phyloP scores from a whole-genome alignment of 2,113 vertebrate species.

The Sigmodon hispidus region DNA sequence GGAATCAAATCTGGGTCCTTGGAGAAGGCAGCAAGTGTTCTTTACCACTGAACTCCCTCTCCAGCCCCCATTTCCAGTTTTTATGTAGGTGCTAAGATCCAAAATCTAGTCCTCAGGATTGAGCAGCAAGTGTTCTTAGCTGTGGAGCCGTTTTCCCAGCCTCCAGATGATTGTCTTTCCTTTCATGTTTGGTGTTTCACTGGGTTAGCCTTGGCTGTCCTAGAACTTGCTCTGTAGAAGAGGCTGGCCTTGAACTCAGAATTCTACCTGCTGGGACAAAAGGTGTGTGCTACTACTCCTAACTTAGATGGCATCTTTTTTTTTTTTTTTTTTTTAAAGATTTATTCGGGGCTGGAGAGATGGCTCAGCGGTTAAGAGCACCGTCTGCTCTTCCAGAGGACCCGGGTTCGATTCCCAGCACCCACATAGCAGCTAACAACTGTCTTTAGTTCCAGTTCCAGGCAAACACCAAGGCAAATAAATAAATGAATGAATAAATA shows the following conservation, averaged over 20 bases:
- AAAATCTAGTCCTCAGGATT: neutral
- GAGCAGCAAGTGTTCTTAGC: neutral
- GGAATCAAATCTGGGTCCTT: neutral
- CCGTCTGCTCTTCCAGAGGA: too few species aligned
- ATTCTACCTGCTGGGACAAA: neutral
- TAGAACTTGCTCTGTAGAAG: neutral
- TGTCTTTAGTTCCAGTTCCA: too few species aligned
- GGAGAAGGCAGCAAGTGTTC: neutral
- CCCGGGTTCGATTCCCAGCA: too few species aligned
- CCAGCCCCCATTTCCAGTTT: neutral
- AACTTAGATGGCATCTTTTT: neutral
- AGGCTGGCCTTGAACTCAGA: neutral
- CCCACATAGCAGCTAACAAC: too few species aligned
- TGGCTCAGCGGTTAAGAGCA: too few species aligned
- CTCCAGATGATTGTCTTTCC: neutral
- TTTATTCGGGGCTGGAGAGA: too few species aligned
- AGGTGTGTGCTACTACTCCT: too few species aligned
- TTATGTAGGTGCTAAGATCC: neutral
- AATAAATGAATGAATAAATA: too few species aligned
- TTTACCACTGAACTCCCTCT: neutral
- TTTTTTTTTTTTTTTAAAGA: too few species aligned
- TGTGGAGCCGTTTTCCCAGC: neutral
- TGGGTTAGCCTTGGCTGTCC: neutral
- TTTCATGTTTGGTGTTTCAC: neutral
- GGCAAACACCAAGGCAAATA: too few species aligned